Evolutionary conservation across 1,140 invertebrate genomes (phyloP).

Genomic region (Episyrphus balteatus): DNA sequence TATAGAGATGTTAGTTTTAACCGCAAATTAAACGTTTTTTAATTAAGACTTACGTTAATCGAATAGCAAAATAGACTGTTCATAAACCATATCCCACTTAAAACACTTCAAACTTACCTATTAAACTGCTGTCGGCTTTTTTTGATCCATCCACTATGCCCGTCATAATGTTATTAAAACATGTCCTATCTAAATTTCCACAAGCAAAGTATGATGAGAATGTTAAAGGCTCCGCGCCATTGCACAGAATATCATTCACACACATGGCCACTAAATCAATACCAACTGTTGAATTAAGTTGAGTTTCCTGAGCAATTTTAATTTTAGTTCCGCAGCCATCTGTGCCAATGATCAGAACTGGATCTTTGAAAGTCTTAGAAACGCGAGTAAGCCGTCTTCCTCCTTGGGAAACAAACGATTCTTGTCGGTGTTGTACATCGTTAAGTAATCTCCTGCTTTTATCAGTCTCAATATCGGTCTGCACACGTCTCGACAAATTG

Average conservation of each 20-base stretch:
- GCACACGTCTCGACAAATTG: too few relatives aligned
- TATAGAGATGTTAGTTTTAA: too few relatives aligned
- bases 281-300: slow-evolving; percentile 72
- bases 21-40: too few relatives aligned
- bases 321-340: slow-evolving; percentile 97
- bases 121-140: slow-evolving; percentile 71
- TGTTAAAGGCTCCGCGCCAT: slow-evolving; percentile 86
- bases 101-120: too few relatives aligned
- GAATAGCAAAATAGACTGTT: too few relatives aligned
- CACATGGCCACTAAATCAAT: slow-evolving; percentile 99
- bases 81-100: too few relatives aligned
- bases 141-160: slow-evolving; percentile 79
- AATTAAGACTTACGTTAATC: too few relatives aligned
- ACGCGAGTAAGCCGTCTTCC: slow-evolving; percentile 19
- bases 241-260: slow-evolving; percentile 91
- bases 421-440: not conserved
- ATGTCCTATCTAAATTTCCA: slow-evolving; percentile 60
- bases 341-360: slow-evolving; percentile 83
- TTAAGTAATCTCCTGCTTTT: too few relatives aligned
- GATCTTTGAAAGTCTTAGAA: slow-evolving; percentile 53
- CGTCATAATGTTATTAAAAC: slow-evolving; percentile 60
- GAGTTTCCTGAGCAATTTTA: slow-evolving; percentile 75
- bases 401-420: slow-evolving; percentile 16
- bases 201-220: slow-evolving; percentile 95
- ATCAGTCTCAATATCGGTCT: too few relatives aligned